A percentile compares a stretch with the other conserved stretches of the same genome.
Conservation (phyloP, 2,888 invertebrate genomes). For the Ophion costatus region DNA sequence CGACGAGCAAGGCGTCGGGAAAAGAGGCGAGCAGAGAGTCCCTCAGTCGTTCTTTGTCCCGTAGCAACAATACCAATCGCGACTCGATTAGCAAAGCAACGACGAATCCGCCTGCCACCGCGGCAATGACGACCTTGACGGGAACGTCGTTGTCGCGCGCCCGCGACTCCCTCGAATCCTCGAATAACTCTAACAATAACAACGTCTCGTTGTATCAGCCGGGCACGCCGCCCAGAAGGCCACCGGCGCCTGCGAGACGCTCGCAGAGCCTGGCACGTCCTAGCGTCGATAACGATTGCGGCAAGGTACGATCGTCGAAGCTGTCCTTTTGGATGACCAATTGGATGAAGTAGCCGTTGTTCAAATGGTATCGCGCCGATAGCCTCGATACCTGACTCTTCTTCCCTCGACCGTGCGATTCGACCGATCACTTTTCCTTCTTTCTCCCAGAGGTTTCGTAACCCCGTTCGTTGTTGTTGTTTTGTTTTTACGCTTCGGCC, state of each 20-base stretch:
- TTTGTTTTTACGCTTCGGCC: no score
- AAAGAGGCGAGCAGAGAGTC: conserved; percentile 79
- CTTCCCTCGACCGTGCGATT: conserved; percentile 36
- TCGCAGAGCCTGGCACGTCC: conserved; percentile 81
- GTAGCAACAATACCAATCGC: conserved; percentile 79
- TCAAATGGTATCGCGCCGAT: conserved; percentile 49
- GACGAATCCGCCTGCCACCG: conserved; percentile 14
- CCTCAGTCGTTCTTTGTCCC: conserved; percentile 78
- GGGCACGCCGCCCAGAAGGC: conserved; percentile 79
- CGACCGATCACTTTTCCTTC: conserved; percentile 15
- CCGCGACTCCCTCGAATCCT: conserved; percentile 79
- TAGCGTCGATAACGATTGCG: conserved; percentile 83
- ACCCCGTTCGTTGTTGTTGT: no score
- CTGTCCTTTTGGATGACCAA: conserved; percentile 88
- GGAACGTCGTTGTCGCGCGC: conserved; percentile 80
- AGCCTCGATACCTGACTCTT: conserved; percentile 31
- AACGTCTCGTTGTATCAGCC: conserved; percentile 72
- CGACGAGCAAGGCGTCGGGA: conserved; percentile 68
- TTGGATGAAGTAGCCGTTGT: conserved; percentile 85
- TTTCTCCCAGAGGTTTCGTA: neutral
- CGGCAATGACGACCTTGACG: conserved; percentile 17
- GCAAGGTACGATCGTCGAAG: conserved; percentile 89
- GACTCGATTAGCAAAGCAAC: conserved; percentile 78
- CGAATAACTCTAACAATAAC: conserved; percentile 56
- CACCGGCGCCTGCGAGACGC: conserved; percentile 82